Conservation (phyloP, 2,888 invertebrate species). For the Agrochola litura region DNA sequence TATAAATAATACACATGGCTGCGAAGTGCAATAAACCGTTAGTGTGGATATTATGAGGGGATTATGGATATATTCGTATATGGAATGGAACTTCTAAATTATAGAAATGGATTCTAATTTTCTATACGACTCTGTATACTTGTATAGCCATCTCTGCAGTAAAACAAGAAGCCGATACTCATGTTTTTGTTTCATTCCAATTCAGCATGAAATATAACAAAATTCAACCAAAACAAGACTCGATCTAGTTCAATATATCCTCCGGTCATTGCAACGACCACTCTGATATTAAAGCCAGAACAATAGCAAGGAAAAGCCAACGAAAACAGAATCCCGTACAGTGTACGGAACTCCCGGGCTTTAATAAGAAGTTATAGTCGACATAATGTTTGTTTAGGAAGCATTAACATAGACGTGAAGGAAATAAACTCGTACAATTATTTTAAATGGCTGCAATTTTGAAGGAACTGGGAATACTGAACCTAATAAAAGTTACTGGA, state of each 20-base stretch:
- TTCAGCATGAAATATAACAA: slow-evolving; percentile 14
- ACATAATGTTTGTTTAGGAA: slow-evolving; percentile 64
- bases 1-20: slow-evolving; percentile 64
- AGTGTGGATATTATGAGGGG: slow-evolving; percentile 43
- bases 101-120: slow-evolving; percentile 8
- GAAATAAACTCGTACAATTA: slow-evolving; percentile 64
- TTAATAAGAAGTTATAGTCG: slow-evolving; percentile 66
- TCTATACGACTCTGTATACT: neutral
- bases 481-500: slow-evolving; percentile 53
- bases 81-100: slow-evolving; percentile 25
- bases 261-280: slow-evolving; percentile 44
- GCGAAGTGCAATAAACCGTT: slow-evolving; percentile 60
- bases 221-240: slow-evolving; percentile 26
- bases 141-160: neutral
- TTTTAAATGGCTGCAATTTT: slow-evolving; percentile 62
- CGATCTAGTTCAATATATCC: slow-evolving; percentile 40
- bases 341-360: slow-evolving; percentile 52
- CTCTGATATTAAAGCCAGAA: slow-evolving; percentile 54
- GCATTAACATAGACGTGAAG: slow-evolving; percentile 65
- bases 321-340: slow-evolving; percentile 51
- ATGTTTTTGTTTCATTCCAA: slow-evolving; percentile 11
- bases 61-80: slow-evolving; percentile 49
- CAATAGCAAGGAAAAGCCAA: slow-evolving; percentile 53
- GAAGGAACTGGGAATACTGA: slow-evolving; percentile 47
- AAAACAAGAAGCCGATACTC: neutral